phyloP scores from a whole-genome alignment of 2,888 invertebrate species.

The Falcaria lacertinaria region DNA sequence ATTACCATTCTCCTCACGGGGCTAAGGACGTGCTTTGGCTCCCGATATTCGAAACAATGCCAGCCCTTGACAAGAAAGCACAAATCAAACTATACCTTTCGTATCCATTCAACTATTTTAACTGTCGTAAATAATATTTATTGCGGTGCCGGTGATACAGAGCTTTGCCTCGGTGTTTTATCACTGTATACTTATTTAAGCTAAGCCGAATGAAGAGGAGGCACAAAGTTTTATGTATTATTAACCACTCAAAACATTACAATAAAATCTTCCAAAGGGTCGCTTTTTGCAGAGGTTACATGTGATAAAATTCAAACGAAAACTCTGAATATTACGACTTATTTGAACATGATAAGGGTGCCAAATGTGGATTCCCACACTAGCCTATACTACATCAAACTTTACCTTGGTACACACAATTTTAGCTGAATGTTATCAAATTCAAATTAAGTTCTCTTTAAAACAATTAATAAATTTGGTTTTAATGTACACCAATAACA shows the following conservation, averaged over 20 bases:
- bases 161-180: constrained; percentile 36
- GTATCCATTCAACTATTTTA: constrained; percentile 45
- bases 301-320: too few relatives aligned
- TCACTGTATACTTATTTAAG: constrained; percentile 34
- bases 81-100: constrained; percentile 55
- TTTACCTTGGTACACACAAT: too few relatives aligned
- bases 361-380: too few relatives aligned
- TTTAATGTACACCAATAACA: too few relatives aligned
- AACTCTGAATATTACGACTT: too few relatives aligned
- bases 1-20: constrained; percentile 60
- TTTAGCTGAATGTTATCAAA: too few relatives aligned
- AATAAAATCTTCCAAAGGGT: too few relatives aligned
- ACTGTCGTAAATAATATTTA: constrained; percentile 44
- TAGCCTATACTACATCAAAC: too few relatives aligned
- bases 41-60: constrained; percentile 67
- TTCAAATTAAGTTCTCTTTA: too few relatives aligned
- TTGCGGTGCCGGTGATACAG: constrained; percentile 16
- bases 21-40: constrained; percentile 59
- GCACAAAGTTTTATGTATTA: constrained; percentile 28
- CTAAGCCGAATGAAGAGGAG: constrained; percentile 32
- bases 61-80: constrained; percentile 59
- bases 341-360: too few relatives aligned
- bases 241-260: too few relatives aligned
- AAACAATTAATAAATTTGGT: too few relatives aligned
- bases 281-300: not conserved